These are phyloP conservation scores for Tineola bisselliella DNA, from an alignment of 2,888 invertebrate species.

Conservation along the genomic window DNA sequence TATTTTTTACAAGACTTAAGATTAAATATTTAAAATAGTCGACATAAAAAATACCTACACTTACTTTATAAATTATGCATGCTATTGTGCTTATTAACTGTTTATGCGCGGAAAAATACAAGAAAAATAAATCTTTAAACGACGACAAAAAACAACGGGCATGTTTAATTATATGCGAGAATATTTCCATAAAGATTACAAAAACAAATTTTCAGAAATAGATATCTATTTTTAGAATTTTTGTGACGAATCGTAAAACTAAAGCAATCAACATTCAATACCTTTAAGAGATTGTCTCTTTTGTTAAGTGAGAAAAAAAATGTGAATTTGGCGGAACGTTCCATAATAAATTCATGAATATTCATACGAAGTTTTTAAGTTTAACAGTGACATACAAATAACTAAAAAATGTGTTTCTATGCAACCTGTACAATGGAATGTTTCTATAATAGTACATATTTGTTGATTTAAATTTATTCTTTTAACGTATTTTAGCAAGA, in stretches of 20 bases:
- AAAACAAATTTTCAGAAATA: background rate
- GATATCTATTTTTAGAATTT: slow-evolving; percentile 4
- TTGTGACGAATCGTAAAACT: background rate
- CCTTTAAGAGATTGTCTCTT: slow-evolving; percentile 5
- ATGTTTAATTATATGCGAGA: background rate
- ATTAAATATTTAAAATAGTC: no score
- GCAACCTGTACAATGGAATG: background rate
- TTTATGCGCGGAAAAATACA: background rate
- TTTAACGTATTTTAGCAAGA: background rate
- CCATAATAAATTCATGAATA: slow-evolving; percentile 29
- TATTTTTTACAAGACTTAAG: no score
- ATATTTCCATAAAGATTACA: background rate
- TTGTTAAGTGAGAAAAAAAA: slow-evolving; percentile 13
- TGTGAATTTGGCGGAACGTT: slow-evolving; percentile 5
- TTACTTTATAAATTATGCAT: no score
- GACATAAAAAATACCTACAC: no score
- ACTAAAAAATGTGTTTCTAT: slow-evolving; percentile 16
- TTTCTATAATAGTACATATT: background rate
- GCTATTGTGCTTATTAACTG: no score
- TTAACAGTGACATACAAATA: slow-evolving; percentile 57
- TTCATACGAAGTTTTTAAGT: slow-evolving; percentile 51
- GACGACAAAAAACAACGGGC: background rate
- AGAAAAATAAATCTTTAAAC: background rate
- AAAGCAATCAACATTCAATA: background rate
- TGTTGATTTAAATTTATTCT: background rate